A percentile compares a stretch with the other conserved stretches of the same genome.
phyloP scores from a whole-genome alignment of 2,888 invertebrate species.

The Pecten maximus region DNA sequence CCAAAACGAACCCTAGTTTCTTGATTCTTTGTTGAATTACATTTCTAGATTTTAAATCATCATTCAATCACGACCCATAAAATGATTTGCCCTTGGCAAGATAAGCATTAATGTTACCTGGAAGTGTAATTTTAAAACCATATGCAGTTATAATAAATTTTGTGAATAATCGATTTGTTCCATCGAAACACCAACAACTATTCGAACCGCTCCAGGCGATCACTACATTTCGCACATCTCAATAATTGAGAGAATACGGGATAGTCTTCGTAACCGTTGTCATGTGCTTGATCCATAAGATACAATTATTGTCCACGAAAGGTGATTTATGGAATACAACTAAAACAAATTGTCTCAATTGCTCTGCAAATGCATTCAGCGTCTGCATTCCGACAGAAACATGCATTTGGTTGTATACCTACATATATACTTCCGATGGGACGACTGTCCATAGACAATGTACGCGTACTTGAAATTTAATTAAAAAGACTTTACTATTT shows the following conservation, averaged over 20 bases:
- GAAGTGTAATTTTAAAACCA: not conserved
- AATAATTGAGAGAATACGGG: not conserved
- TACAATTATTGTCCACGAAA: not conserved
- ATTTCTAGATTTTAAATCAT: not conserved
- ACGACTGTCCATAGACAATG: not conserved
- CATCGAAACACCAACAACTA: not conserved
- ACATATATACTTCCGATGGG: not conserved
- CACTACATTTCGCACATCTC: not conserved
- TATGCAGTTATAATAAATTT: not conserved
- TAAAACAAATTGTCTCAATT: slow-evolving; percentile 13
- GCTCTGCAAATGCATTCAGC: not conserved
- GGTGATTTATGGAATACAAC: not conserved
- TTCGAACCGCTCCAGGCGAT: not conserved
- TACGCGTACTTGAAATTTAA: not conserved
- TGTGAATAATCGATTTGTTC: not conserved
- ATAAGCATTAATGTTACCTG: not conserved
- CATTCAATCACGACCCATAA: not conserved
- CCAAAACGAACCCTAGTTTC: not conserved
- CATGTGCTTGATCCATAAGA: not conserved
- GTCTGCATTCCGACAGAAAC: not conserved
- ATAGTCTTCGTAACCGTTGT: not conserved
- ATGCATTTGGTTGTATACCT: not conserved
- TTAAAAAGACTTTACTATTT: not conserved
- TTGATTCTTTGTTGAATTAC: not conserved
- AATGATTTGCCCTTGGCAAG: not conserved